These are phyloP conservation scores for Pollachius pollachius DNA, from an alignment of 2,113 vertebrate genomes.

Conservation along the genomic window DNA sequence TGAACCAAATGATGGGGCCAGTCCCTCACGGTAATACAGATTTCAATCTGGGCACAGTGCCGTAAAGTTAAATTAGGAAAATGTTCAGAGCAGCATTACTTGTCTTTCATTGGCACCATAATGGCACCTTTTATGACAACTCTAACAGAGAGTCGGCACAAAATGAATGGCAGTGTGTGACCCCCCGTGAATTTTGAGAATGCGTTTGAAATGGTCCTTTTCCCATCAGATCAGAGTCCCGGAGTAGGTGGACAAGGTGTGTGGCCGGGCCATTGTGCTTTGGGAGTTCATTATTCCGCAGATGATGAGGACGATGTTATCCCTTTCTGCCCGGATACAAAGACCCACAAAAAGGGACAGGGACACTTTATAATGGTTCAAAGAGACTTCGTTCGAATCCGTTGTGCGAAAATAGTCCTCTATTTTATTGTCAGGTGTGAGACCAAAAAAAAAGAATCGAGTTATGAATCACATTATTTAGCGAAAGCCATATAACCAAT, in stretches of 20 bases:
- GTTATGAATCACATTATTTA: no score
- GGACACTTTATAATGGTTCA: not conserved
- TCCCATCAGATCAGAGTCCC: conserved; percentile 4
- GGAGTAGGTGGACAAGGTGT: not conserved
- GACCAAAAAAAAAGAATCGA: no score
- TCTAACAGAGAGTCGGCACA: conserved; percentile 9
- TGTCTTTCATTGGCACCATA: conserved; percentile 25
- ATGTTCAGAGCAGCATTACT: conserved; percentile 33
- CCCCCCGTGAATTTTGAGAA: not conserved
- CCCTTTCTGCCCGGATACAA: not conserved
- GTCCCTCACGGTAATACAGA: conserved; percentile 34
- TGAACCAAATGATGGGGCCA: conserved; percentile 33
- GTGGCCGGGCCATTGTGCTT: not conserved
- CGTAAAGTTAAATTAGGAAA: conserved; percentile 45
- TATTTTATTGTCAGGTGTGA: not conserved
- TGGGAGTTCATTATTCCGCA: conserved; percentile 2
- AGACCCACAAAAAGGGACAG: not conserved
- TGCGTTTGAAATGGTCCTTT: not conserved
- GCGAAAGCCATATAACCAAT: no score
- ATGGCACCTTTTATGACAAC: conserved; percentile 24
- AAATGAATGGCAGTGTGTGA: conserved; percentile 18
- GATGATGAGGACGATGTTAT: not conserved
- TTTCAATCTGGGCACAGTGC: conserved; percentile 33
- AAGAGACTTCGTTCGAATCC: not conserved
- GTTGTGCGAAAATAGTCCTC: not conserved